phyloP scores from a whole-genome alignment of 92 coral and sea anemone species.

The Epizoanthus illoricatus region DNA sequence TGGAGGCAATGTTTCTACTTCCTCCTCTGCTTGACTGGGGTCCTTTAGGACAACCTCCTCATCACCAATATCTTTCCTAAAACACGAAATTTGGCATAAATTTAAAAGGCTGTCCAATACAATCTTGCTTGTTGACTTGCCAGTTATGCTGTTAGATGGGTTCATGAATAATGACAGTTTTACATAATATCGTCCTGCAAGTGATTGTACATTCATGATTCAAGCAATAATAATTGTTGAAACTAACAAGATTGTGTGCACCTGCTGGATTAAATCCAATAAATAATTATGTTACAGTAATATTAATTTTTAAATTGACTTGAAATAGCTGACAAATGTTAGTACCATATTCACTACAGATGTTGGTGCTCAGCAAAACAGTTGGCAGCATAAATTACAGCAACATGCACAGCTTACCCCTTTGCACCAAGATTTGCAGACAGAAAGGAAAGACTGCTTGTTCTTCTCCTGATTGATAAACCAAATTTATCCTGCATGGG shows the following conservation, averaged over 20 bases:
- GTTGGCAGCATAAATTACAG: background rate
- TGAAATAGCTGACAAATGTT: background rate
- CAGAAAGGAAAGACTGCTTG: constrained; percentile 92
- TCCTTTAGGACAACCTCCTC: constrained; percentile 64
- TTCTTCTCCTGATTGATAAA: constrained; percentile 75
- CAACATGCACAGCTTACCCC: constrained; percentile 32
- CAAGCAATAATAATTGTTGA: no score
- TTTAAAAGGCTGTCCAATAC: background rate
- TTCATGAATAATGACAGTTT: no score
- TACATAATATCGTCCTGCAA: no score
- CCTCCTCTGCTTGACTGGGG: constrained; percentile 77
- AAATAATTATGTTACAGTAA: background rate
- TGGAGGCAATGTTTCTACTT: constrained; percentile 77
- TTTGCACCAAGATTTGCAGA: constrained; percentile 59
- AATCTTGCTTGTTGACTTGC: background rate
- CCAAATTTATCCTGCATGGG: constrained; percentile 72
- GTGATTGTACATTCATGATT: no score
- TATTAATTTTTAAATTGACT: background rate
- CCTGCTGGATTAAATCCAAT: background rate
- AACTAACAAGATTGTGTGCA: no score
- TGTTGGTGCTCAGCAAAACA: background rate
- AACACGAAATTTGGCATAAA: background rate
- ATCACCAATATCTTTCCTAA: constrained; percentile 65
- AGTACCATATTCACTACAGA: no score
- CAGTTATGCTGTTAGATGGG: no score